Evolutionary conservation across 2,797 vertebrate species (phyloP), one percentile per base, ranked within the genome.

Genomic region (Champsocephalus gunnari): DNA sequence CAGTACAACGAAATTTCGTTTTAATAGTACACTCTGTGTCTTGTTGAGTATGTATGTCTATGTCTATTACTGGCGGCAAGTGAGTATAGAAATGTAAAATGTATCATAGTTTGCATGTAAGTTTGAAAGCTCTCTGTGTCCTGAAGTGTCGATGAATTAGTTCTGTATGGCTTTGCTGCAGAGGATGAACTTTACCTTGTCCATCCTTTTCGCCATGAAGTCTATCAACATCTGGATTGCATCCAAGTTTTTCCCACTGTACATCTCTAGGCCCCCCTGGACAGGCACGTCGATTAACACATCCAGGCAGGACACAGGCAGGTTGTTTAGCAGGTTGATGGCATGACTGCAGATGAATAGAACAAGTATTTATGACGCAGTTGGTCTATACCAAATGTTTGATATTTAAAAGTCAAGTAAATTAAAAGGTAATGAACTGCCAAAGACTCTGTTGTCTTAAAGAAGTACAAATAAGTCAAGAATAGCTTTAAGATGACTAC

Each of bases 201-300:
- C 96, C 80, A 99, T 97, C 88, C 98, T 96, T 91, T 96, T 98
- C 92, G 98, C 97, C 98, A 99, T 98, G 90, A 99, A 99, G 89
- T 92, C 95, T 81, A 99, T 83, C 57, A 99, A 92, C 86, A 96
- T 91, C 49, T 97, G 96, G 85, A 99, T 90, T 14, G 92, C 95
- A 55, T 96, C 94, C 96, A 99, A 96, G 91, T 98, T 97, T 93
- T 97, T 97, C 28, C 97, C 97, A 47, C 96, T 95, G 75, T 97
- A 97, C 73, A 92, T 89, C 72, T 94, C 88, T 58, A 92, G 93
- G 77, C 97, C 96, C 73, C 96, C 96, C 87, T 96, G 96, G 61
- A 95, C 92, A 38, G 96, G 96, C 32, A 97, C 77, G 60, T 96
- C 94, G 73, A 98, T 97, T 60, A 99, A 94, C 80, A 97, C 96